phyloP scores from a whole-genome alignment of 2,888 invertebrate genomes.

The Oligia strigilis region DNA sequence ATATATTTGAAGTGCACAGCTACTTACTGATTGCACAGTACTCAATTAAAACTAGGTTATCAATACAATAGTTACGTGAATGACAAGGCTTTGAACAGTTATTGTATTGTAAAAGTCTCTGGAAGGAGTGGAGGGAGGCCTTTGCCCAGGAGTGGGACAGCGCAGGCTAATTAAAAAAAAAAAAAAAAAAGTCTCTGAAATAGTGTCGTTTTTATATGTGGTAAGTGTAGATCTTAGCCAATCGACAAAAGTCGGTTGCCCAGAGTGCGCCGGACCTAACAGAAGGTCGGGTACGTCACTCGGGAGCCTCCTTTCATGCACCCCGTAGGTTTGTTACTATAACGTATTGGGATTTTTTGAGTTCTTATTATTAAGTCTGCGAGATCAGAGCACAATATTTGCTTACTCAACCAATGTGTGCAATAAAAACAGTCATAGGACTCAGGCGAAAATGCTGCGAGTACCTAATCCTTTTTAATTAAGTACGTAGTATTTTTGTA shows the following conservation, averaged over 20 bases:
- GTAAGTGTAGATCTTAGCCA: neutral
- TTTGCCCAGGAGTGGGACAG: too few species aligned
- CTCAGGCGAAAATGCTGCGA: neutral
- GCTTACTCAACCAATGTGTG: neutral
- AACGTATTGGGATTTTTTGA: neutral
- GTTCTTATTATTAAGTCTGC: neutral
- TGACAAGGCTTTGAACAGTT: constrained; percentile 15
- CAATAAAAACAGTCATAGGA: neutral
- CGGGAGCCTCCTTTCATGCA: too few species aligned
- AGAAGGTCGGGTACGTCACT: neutral
- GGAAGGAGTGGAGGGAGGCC: too few species aligned
- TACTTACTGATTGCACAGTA: constrained; percentile 25
- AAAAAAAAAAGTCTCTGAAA: too few species aligned
- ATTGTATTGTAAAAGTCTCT: constrained; percentile 20
- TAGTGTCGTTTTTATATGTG: constrained; percentile 6
- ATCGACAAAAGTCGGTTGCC: neutral
- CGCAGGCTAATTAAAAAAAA: too few species aligned
- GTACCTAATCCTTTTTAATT: neutral
- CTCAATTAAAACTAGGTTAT: constrained; percentile 32
- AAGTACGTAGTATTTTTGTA: neutral
- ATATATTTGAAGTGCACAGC: constrained; percentile 35
- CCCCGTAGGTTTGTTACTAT: neutral
- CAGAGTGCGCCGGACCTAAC: neutral
- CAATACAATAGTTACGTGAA: constrained; percentile 32
- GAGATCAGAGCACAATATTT: neutral